phyloP scores from a whole-genome alignment of 2,113 vertebrate genomes.

The Ailuropoda melanoleuca region DNA sequence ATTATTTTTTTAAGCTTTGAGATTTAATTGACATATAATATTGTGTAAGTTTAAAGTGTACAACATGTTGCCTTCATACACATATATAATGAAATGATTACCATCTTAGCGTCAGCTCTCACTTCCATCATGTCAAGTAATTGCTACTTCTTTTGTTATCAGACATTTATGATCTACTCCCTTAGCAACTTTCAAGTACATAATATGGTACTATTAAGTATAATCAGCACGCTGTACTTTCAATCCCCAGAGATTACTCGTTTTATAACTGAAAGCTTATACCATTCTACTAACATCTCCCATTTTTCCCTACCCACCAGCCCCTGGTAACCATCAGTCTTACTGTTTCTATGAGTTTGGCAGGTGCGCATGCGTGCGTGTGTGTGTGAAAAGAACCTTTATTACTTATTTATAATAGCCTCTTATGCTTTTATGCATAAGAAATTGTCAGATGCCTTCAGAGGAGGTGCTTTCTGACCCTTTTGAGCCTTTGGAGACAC shows the following conservation, averaged over 20 bases:
- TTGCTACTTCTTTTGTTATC: not conserved
- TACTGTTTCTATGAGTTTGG: not conserved
- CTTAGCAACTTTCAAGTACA: not conserved
- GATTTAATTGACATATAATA: not conserved
- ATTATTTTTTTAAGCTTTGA: not conserved
- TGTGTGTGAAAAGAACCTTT: not conserved
- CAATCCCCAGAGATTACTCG: not conserved
- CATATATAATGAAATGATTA: not conserved
- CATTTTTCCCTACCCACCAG: not conserved
- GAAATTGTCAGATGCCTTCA: not conserved
- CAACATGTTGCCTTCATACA: not conserved
- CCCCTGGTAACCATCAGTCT: not conserved
- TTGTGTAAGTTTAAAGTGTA: not conserved
- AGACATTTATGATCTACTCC: not conserved
- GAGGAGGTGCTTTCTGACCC: not conserved
- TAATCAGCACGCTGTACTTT: not conserved
- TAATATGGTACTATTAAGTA: not conserved
- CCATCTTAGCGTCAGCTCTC: not conserved
- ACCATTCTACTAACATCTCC: not conserved
- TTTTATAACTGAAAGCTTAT: not conserved
- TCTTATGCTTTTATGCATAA: not conserved
- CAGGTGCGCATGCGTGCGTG: accelerated
- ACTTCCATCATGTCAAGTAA: not conserved
- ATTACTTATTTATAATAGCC: not conserved
- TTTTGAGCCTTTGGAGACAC: not conserved